Percentiles rank a stretch among this genome's conserved stretches.
These are phyloP conservation scores for Malacoctenus gilli DNA, from an alignment of 2,797 vertebrate genomes.

Conservation along the genomic window DNA sequence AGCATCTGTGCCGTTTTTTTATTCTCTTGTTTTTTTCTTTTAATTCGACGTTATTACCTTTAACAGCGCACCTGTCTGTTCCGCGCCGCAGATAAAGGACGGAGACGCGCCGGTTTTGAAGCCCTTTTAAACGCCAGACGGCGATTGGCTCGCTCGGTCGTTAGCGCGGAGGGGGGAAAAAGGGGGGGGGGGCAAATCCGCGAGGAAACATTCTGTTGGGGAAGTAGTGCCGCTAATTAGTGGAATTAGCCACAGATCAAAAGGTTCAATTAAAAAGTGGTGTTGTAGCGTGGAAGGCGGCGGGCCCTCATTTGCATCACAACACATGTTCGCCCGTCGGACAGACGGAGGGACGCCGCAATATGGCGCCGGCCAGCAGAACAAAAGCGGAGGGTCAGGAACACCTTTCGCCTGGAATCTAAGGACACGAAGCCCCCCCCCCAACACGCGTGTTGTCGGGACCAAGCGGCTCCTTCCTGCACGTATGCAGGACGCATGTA, in stretches of 20 bases:
- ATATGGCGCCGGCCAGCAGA: conserved; percentile 12
- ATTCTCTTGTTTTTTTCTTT: too few species aligned
- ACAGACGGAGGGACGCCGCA: conserved; percentile 13
- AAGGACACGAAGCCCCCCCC: too few species aligned
- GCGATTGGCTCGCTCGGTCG: conserved; percentile 46
- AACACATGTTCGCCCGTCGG: conserved; percentile 56
- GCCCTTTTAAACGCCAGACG: conserved; percentile 66
- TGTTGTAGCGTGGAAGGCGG: conserved; percentile 49
- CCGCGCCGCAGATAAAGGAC: conserved; percentile 44
- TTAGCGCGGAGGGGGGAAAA: conserved; percentile 30
- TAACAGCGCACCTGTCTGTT: conserved; percentile 73
- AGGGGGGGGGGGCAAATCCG: conserved; percentile 5
- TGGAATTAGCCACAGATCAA: conserved; percentile 81
- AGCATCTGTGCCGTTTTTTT: conserved; percentile 78
- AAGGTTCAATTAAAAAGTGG: conserved; percentile 79
- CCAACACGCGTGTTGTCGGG: too few species aligned
- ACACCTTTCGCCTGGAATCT: too few species aligned
- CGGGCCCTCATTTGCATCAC: conserved; percentile 69
- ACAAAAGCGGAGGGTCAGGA: too few species aligned
- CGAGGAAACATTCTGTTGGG: conserved; percentile 61
- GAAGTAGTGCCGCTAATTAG: conserved; percentile 75
- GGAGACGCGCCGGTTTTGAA: conserved; percentile 23
- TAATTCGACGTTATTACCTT: conserved; percentile 64
- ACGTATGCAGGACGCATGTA: conserved; percentile 8
- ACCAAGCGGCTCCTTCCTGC: too few species aligned